Percentiles rank a stretch among this genome's conserved stretches.
Evolutionary conservation across 1,140 invertebrate species (phyloP).

Genomic region (Lepidotrigona ventralis): DNA sequence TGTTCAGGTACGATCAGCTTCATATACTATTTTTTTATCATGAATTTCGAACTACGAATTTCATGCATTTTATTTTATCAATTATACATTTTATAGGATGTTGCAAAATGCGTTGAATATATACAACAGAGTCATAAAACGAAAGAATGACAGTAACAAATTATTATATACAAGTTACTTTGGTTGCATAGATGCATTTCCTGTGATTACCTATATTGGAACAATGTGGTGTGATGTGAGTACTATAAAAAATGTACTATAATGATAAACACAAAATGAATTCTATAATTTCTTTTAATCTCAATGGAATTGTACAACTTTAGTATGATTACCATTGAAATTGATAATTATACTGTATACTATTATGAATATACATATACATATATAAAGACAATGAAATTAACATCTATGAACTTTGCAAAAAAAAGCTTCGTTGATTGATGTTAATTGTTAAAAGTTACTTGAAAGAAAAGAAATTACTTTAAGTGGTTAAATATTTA

Average conservation of each 20-base stretch:
- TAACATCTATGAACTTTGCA: slow-evolving; percentile 40
- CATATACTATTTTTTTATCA: background rate
- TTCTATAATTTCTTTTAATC: slow-evolving; percentile 45
- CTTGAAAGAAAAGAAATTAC: slow-evolving; percentile 54
- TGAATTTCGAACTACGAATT: background rate
- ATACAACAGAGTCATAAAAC: slow-evolving; percentile 36
- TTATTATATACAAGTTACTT: slow-evolving; percentile 31
- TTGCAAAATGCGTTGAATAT: slow-evolving; percentile 49
- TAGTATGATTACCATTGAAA: slow-evolving; percentile 21
- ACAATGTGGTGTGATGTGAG: slow-evolving; percentile 39
- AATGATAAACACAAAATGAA: slow-evolving; percentile 24
- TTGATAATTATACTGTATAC: slow-evolving; percentile 33
- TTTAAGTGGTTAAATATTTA: slow-evolving; percentile 67
- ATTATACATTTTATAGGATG: slow-evolving; percentile 44
- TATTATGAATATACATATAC: slow-evolving; percentile 36
- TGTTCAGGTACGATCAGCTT: slow-evolving; percentile 72
- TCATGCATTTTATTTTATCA: background rate
- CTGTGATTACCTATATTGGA: slow-evolving; percentile 51
- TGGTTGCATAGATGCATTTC: slow-evolving; percentile 28
- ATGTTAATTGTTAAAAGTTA: slow-evolving; percentile 61
- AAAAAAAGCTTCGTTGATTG: slow-evolving; percentile 38
- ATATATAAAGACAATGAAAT: slow-evolving; percentile 28
- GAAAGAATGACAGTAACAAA: slow-evolving; percentile 39
- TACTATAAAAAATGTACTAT: slow-evolving; percentile 43
- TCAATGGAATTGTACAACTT: slow-evolving; percentile 40